Conservation (phyloP, 2,797 vertebrate species). For the Megaceryle alcyon region DNA sequence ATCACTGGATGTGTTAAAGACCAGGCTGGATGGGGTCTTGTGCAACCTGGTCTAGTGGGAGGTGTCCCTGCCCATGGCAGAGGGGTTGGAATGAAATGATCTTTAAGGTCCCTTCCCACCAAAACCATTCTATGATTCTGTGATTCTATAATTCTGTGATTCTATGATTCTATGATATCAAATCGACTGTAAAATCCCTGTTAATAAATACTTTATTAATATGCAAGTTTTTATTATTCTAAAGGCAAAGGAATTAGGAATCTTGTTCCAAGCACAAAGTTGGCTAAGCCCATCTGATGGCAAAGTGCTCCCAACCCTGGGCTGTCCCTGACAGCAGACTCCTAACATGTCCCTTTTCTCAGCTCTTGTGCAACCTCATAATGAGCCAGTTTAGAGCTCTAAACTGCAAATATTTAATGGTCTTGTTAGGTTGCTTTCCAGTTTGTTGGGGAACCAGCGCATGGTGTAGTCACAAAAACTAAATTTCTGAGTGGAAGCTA, state of each 20-base stretch:
- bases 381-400: not conserved
- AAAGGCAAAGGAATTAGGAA: not conserved
- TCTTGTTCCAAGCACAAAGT: rapidly evolving
- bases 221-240: not conserved
- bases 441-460: not conserved
- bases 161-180: too few species aligned
- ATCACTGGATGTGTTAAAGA: too few species aligned
- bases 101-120: too few species aligned
- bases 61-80: too few species aligned
- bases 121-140: too few species aligned
- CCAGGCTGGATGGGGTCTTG: too few species aligned
- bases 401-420: not conserved
- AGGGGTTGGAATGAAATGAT: too few species aligned
- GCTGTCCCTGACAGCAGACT: not conserved
- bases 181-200: not conserved
- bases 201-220: not conserved
- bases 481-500: not conserved
- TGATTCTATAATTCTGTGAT: too few species aligned
- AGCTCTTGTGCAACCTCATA: not conserved
- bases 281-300: not conserved
- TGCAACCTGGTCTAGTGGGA: too few species aligned
- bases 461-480: not conserved
- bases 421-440: not conserved
- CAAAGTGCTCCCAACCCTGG: rapidly evolving
- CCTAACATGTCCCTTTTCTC: not conserved